These are phyloP conservation scores for Latrodectus geometricus DNA, from an alignment of 1,140 invertebrate genomes.

Conservation along the genomic window DNA sequence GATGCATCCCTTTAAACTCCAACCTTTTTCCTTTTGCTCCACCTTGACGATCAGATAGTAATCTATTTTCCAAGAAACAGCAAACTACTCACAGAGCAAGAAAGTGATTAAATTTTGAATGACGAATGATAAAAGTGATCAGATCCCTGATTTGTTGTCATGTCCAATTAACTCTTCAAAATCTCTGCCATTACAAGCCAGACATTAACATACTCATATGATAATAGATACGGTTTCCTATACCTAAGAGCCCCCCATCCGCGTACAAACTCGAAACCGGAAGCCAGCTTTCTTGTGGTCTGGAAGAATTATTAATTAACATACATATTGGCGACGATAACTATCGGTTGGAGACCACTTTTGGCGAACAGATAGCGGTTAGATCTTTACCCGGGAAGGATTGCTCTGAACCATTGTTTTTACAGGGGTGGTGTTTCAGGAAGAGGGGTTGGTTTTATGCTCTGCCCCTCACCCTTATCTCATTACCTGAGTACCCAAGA, in stretches of 20 bases:
- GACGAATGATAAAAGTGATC: not conserved
- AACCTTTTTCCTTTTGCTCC: too few species aligned
- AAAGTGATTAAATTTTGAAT: not conserved
- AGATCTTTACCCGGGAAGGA: not conserved
- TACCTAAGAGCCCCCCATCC: not conserved
- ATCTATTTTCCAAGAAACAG: too few species aligned
- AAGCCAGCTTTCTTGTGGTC: slow-evolving; percentile 1
- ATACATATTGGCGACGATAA: slow-evolving; percentile 46
- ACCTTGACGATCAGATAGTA: too few species aligned
- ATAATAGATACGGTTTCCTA: too few species aligned
- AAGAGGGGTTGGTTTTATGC: not conserved
- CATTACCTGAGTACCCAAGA: not conserved
- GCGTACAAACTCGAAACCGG: slow-evolving; percentile 15
- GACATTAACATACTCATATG: too few species aligned
- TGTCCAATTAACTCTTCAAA: not conserved
- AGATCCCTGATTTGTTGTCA: not conserved
- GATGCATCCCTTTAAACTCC: too few species aligned
- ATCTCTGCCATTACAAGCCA: not conserved
- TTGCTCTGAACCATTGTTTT: not conserved
- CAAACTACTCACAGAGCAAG: too few species aligned
- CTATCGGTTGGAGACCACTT: slow-evolving; percentile 2
- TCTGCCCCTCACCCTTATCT: slow-evolving; percentile 6
- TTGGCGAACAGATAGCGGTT: not conserved
- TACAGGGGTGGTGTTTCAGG: not conserved
- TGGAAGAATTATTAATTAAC: slow-evolving; percentile 45